A percentile compares a stretch with the other conserved stretches of the same genome.
Conservation (phyloP, 2,113 vertebrate genomes). For the Podocnemis expansa region DNA sequence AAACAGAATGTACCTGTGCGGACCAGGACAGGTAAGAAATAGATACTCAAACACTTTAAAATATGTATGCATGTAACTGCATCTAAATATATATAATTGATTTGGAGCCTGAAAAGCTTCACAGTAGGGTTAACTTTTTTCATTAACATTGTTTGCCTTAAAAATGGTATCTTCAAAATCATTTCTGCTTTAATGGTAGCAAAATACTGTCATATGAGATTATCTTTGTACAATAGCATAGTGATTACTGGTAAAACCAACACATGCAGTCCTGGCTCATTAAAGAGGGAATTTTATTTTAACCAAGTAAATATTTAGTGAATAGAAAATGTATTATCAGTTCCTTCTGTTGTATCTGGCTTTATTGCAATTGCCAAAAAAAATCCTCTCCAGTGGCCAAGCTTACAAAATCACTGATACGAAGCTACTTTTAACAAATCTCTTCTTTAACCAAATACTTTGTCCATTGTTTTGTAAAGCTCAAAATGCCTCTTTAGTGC, state of each 20-base stretch:
- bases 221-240: neutral
- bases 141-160: too few species aligned
- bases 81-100: neutral
- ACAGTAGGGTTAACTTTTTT: neutral
- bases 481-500: too few species aligned
- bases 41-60: neutral
- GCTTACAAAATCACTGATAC: too few species aligned
- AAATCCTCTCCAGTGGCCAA: too few species aligned
- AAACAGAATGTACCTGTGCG: accelerated
- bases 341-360: neutral
- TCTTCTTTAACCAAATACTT: too few species aligned
- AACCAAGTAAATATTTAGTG: neutral
- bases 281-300: neutral
- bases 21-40: neutral
- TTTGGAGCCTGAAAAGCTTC: neutral
- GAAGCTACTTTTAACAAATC: too few species aligned
- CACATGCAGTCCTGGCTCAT: neutral
- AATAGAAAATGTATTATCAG: neutral
- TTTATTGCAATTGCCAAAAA: neutral
- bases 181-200: neutral
- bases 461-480: neutral
- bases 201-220: neutral
- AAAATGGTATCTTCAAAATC: neutral
- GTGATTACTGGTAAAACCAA: neutral
- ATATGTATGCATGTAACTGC: accelerated